These are phyloP conservation scores for Takifugu ocellatus DNA, from an alignment of 2,797 vertebrate genomes.

Conservation along the genomic window DNA sequence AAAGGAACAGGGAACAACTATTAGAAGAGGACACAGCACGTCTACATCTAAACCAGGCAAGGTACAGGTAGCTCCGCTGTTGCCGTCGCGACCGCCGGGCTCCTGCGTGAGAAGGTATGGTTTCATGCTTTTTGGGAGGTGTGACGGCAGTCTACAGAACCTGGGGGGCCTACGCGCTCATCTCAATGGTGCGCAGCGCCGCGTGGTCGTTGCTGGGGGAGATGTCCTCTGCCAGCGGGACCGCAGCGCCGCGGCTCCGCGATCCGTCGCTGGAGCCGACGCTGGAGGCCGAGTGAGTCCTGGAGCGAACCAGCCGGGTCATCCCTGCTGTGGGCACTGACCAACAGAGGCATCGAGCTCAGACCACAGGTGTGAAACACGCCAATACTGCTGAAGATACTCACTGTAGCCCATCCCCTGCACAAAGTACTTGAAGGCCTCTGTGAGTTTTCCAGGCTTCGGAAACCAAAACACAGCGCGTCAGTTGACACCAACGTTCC, in stretches of 20 bases:
- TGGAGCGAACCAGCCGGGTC: conserved; percentile 88
- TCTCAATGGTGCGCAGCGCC: conserved; percentile 81
- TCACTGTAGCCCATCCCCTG: conserved; percentile 82
- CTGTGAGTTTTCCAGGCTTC: conserved; percentile 75
- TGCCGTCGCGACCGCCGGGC: conserved; percentile 25
- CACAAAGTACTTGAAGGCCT: conserved; percentile 79
- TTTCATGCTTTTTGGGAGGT: conserved; percentile 8
- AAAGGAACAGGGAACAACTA: not conserved
- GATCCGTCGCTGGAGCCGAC: conserved; percentile 81
- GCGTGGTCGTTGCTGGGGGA: conserved; percentile 66
- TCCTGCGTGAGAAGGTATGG: not conserved
- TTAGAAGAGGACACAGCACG: conserved; percentile 22
- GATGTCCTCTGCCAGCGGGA: conserved; percentile 73
- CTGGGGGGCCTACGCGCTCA: conserved; percentile 77
- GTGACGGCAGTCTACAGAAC: not conserved
- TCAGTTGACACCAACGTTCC: not conserved
- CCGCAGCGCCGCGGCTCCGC: conserved; percentile 80
- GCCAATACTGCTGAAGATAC: conserved; percentile 31
- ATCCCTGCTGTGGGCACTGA: conserved; percentile 89
- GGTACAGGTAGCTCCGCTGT: conserved; percentile 18
- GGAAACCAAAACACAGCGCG: conserved; percentile 11
- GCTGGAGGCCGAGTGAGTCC: conserved; percentile 89
- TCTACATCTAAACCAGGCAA: conserved; percentile 13
- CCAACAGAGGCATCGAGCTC: no score
- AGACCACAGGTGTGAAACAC: no score